Evolutionary conservation across 2,888 invertebrate genomes (phyloP), one percentile per base, ranked within the genome.

Genomic region (Epirrhoe tristata): DNA sequence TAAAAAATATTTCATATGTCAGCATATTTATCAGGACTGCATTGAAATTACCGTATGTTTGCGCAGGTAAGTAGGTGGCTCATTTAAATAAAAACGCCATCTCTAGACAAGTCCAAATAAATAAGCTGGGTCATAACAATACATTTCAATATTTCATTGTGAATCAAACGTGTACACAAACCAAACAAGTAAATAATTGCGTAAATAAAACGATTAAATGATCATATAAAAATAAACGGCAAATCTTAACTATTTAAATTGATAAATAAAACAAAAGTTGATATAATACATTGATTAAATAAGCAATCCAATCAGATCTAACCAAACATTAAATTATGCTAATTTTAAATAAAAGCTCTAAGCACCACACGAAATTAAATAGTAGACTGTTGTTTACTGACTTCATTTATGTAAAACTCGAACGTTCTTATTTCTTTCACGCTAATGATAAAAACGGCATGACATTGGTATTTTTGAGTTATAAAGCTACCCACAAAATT

Each of bases 291-390:
- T 56, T 67, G 65, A 66, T 61, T 65, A 64, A 70, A 69, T 16
- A 68, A 69, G 46, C 54, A 72, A 69, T 60, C 70, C 81, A 79
- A 81, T 86, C 87, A 87, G 87, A 86, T 87, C 86, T 86, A 69
- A 72, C 75, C 65, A 72, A 58, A 59, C 71, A 24, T 24, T 24
- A 24, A 24, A 24, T 24, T 67, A 63, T 56, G 7, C 52, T 59
- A 54, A 51, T 65, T 60, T 34, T 59, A 61, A 58, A 61, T 58
- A 31, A 62, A 67, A 32, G 71, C 72, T 34, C 64, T 68, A 70
- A 81, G 80, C 81, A 81, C 77, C 79, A 77, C 60, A 66, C 74
- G 70, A 74, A 58, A 58, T 51, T 31, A 17, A 36, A 56, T 62
- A 67, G 65, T 62, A 67, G 24, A 2, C 24, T 24, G 3, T 24